Evolutionary conservation across 2,113 vertebrate species (phyloP), one percentile per base, ranked within the genome.

Genomic region (Syrrhaptes paradoxus): DNA sequence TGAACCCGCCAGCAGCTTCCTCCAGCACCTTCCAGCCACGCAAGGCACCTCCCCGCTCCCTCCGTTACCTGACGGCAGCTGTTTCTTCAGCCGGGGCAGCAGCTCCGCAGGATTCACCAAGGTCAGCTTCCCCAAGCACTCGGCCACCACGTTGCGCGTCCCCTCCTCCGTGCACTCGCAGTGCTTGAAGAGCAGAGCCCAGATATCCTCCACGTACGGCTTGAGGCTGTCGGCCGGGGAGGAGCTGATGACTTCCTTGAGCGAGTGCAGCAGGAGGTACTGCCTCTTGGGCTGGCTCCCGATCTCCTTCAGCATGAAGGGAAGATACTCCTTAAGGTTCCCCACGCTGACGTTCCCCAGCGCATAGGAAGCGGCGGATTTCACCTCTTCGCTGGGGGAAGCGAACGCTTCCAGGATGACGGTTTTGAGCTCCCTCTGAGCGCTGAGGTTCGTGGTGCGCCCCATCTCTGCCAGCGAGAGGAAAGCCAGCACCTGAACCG

Each of bases 391-490:
- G 0, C 98, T 99, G 76, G 98, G 95, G 13, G 98, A 99, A 4
- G 98, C 89, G 34, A 99, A 98, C 1, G 99, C 99, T 32, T 99
- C 99, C 94, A 99, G 97, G 41, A 99, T 98, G 81, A 99, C 98
- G 0, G 95, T 80, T 94, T 98, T 99, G 81, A 99, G 98, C 93
- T 99, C 99, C 59, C 97, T 98, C 87, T 99, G 99, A 4, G 97
- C 97, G 9, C 98, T 98, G 4, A 99, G 72, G 91, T 98, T 98
- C 13, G 95, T 98, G 75, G 93, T 97, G 72, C 98, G 98, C 26
- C 99, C 99, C 90, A 99, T 97, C 97, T 99, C 99, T 3, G 99
- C 99, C 93, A 99, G 97, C 0, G 99, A 98, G 54, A 99, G 91
- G 90, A 99, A 98, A 7, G 99, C 98, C 63, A 99, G 97, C 75